A percentile compares a stretch with the other conserved stretches of the same genome.
phyloP scores from a whole-genome alignment of 2,888 invertebrate genomes.

The Itoplectis maculator region DNA sequence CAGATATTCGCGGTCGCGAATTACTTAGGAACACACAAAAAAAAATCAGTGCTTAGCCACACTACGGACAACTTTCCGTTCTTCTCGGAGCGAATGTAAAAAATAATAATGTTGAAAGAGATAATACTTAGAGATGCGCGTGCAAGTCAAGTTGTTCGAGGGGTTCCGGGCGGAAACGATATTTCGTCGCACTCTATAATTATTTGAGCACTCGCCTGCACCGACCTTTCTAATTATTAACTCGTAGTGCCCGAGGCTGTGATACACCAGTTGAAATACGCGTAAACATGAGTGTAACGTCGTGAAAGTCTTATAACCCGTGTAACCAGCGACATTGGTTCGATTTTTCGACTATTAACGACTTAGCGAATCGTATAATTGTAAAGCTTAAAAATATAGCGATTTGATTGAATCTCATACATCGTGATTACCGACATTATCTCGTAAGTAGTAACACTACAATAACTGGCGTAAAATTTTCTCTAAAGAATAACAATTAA shows the following conservation, averaged over 20 bases:
- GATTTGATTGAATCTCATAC: constrained; percentile 26
- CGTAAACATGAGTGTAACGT: neutral
- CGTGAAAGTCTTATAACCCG: neutral
- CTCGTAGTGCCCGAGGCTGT: neutral
- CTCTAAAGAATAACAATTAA: constrained; percentile 42
- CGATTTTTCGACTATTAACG: neutral
- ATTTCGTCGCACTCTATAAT: neutral
- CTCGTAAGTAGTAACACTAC: constrained; percentile 3
- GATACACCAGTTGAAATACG: neutral
- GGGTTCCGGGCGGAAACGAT: neutral
- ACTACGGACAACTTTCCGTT: constrained; percentile 4
- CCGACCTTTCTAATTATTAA: neutral
- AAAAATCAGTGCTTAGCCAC: neutral
- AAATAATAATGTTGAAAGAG: constrained; percentile 28
- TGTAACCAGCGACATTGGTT: neutral
- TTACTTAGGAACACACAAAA: constrained; percentile 4
- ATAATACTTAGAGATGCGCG: neutral
- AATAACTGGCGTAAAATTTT: constrained; percentile 32
- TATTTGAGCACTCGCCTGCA: neutral
- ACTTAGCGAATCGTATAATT: constrained; percentile 4
- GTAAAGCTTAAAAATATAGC: constrained; percentile 6
- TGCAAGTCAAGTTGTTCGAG: neutral
- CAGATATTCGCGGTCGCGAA: constrained; percentile 14
- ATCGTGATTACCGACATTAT: constrained; percentile 1
- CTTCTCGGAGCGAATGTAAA: constrained; percentile 30